phyloP scores from a whole-genome alignment of 2,797 vertebrate species.

The Crypturellus tataupa region DNA sequence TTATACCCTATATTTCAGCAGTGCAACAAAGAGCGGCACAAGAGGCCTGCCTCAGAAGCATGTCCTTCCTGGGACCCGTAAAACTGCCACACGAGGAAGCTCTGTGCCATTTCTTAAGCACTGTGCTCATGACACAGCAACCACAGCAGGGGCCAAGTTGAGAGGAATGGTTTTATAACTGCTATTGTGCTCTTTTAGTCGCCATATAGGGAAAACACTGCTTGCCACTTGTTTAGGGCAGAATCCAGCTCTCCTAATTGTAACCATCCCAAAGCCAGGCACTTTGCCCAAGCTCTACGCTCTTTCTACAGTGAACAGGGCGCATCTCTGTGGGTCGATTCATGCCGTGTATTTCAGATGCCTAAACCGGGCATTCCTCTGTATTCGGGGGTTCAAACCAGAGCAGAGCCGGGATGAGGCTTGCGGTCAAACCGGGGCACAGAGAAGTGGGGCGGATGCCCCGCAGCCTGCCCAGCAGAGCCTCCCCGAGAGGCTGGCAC shows the following conservation, averaged over 20 bases:
- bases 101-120: neutral
- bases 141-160: neutral
- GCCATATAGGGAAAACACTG: conserved; percentile 8
- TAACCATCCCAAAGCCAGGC: neutral
- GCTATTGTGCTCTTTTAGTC: neutral
- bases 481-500: too few relatives aligned
- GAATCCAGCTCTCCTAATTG: neutral
- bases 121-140: neutral
- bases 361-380: rapidly evolving
- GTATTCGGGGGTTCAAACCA: rapidly evolving
- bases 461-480: too few relatives aligned
- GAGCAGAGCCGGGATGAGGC: neutral
- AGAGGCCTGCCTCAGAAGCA: rapidly evolving
- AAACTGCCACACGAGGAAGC: neutral
- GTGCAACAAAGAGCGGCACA: rapidly evolving
- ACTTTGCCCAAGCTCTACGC: neutral
- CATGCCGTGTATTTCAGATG: rapidly evolving
- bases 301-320: rapidly evolving
- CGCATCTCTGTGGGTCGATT: rapidly evolving
- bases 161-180: neutral
- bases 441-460: too few relatives aligned
- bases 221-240: neutral
- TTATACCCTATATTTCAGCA: rapidly evolving
- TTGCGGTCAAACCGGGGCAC: too few relatives aligned
- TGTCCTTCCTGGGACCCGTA: neutral